Conservation (phyloP, 2,888 invertebrate genomes). For the Seladonia tumulorum region DNA sequence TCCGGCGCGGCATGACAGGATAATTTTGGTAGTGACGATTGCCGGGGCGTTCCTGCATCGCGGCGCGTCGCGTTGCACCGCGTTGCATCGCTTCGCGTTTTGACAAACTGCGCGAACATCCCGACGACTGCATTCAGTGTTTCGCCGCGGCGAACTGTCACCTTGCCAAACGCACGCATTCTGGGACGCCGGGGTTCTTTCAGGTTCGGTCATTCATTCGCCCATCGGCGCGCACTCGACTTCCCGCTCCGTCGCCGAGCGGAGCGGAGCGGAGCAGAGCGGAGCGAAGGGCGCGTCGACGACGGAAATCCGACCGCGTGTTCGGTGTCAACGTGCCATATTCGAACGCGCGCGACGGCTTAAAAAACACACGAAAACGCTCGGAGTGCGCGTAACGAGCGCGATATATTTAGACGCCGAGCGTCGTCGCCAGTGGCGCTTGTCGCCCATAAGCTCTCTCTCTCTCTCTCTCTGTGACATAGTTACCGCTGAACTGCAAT, state of each 20-base stretch:
- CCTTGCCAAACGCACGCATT: conserved; percentile 62
- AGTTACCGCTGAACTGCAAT: conserved; percentile 69
- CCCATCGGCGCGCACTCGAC: conserved; percentile 5
- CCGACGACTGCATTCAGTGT: conserved; percentile 28
- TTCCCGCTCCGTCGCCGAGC: too few relatives aligned
- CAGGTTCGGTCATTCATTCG: conserved; percentile 47
- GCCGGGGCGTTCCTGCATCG: neutral
- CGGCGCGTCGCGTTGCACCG: neutral
- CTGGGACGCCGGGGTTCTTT: conserved; percentile 49
- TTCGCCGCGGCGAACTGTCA: conserved; percentile 57
- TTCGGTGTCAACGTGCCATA: conserved; percentile 33
- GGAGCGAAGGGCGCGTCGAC: too few relatives aligned
- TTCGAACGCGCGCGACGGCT: conserved; percentile 24
- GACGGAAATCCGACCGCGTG: neutral
- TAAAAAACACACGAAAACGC: conserved; percentile 69
- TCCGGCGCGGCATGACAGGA: conserved; percentile 14
- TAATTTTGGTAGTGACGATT: conserved; percentile 40
- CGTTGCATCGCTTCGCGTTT: neutral
- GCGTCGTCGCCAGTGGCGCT: conserved; percentile 67
- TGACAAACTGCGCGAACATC: conserved; percentile 12
- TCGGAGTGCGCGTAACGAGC: conserved; percentile 66
- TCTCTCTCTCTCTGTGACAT: too few relatives aligned
- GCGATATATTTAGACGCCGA: conserved; percentile 77
- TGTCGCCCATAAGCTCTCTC: conserved; percentile 61
- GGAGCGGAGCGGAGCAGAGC: too few relatives aligned